Evolutionary conservation across 2,113 vertebrate genomes (phyloP).

Genomic region (Candoia aspera): DNA sequence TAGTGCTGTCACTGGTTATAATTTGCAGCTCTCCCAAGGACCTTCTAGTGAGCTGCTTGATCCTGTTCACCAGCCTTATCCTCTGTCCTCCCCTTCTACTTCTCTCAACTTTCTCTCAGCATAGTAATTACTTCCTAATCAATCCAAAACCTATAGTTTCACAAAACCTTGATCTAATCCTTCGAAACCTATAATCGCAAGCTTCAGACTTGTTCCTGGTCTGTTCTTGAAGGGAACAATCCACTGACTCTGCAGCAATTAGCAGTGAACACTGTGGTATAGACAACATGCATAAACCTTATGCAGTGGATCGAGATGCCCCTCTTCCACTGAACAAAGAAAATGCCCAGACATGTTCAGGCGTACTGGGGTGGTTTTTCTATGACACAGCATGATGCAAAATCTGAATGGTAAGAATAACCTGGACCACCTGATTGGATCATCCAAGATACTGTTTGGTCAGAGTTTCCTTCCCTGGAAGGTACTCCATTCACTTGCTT

Average conservation of each 20-base stretch:
- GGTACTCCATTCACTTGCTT: not conserved
- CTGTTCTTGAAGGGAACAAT: too few relatives aligned
- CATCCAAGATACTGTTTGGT: not conserved
- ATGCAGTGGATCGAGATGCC: not conserved
- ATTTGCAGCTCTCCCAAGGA: too few relatives aligned
- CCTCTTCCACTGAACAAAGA: not conserved
- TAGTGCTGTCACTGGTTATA: not conserved
- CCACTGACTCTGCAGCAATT: not conserved
- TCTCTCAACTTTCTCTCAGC: too few relatives aligned
- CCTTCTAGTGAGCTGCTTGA: too few relatives aligned
- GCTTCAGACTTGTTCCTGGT: too few relatives aligned
- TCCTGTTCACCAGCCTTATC: too few relatives aligned
- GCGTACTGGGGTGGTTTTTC: not conserved
- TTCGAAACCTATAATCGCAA: too few relatives aligned
- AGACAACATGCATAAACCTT: not conserved
- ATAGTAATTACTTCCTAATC: too few relatives aligned
- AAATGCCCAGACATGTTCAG: not conserved
- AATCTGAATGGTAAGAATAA: not conserved
- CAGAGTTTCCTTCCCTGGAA: not conserved
- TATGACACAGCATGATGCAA: not conserved
- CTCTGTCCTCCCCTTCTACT: too few relatives aligned
- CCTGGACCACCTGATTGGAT: not conserved
- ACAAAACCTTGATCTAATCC: too few relatives aligned
- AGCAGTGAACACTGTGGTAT: not conserved
- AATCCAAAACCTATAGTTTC: too few relatives aligned